Evolutionary conservation across 2,113 vertebrate species (phyloP), one percentile per base, ranked within the genome.

Genomic region (Vulpes ferrilata): DNA sequence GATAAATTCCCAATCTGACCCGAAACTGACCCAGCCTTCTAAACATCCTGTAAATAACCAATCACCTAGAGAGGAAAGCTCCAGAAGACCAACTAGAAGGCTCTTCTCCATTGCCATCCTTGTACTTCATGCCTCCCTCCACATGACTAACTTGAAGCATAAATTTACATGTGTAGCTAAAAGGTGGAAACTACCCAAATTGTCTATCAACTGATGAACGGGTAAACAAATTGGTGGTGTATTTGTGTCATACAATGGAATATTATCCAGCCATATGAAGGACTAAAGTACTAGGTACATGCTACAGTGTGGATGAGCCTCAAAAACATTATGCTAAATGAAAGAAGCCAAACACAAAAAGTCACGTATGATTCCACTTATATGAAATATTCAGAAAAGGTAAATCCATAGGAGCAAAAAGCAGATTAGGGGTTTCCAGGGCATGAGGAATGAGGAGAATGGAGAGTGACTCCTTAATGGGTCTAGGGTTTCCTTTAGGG

Each of bases 121-220:
- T 53, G 13, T 83, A 62, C 53, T 43, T 67, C 23, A 20, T 30
- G 20, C 19, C 19, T 85, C 23, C 48, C n/a, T 60, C 90, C 57
- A 20, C 91, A 48, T 91, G 84, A 97, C 92, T 96, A 97, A 88
- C 78, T 27, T 81, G 93, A 15, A 30, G 59, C 92, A 38, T 85
- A 81, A 74, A 81, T 76, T 93, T 86, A 93, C 59, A 90, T n/a
- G 57, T 91, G 69, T 30, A 89, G 83, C 27, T 59, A 57, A 82
- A 79, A 96, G 38, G 55, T 43, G 62, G 91, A 93, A 96, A 97
- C 74, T 84, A 89, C 64, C 73, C 83, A 89, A 93, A 71, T 65
- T 76, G 96, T 74, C 80, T 87, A 92, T 59, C 69, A 83, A 76
- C 73, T 93, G 83, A 89, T 60, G 64, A 73, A 65, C 19, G 43